Evolutionary conservation across 2,113 vertebrate species (phyloP), one percentile per base, ranked within the genome.

Genomic region (Muscicapa adusta): DNA sequence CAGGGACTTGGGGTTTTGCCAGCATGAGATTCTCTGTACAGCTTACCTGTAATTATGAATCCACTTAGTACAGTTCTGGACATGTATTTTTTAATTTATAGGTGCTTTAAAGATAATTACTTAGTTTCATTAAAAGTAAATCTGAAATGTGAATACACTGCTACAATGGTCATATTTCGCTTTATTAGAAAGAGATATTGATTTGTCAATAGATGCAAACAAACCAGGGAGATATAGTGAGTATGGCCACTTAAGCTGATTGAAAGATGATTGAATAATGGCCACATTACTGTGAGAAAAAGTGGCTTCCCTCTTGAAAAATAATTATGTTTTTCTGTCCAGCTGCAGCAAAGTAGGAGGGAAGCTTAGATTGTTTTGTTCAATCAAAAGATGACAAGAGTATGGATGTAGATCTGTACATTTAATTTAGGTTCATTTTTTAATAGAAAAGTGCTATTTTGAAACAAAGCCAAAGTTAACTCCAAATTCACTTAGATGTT

Each of bases 261-360:
- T 96, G 91, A 94, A 95, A 94, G 94, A 90, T 86, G 50, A 89
- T 87, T 89, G 3, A 68, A 90, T 88, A 93, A 60, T 91, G 56
- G 88, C 74, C 63, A 88, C 71, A 85, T 51, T 83, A 48, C 28
- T 71, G 51, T 71, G 56, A 67, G 58, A 47, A 96, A 90, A 95
- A 97, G 75, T 91, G 88, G 36, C 25, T 89, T 96, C 29, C 33
- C 89, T 86, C 89, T 90, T 93, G 85, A 93, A 95, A 93, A 90
- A 88, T 80, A 90, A 93, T 89, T 67, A 67, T 13, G 58, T 63
- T 88, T 93, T 94, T 67, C 36, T 85, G 40, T 71, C 20, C 45
- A 88, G 36, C 18, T 80, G 57, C 36, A 75, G 33, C 31, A 91
- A 87, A 91, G 66, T 82, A 85, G 42, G 26, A 62, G 36, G 22